Evolutionary conservation across 2,797 vertebrate genomes (phyloP).

Genomic region (Crax fasciolata): DNA sequence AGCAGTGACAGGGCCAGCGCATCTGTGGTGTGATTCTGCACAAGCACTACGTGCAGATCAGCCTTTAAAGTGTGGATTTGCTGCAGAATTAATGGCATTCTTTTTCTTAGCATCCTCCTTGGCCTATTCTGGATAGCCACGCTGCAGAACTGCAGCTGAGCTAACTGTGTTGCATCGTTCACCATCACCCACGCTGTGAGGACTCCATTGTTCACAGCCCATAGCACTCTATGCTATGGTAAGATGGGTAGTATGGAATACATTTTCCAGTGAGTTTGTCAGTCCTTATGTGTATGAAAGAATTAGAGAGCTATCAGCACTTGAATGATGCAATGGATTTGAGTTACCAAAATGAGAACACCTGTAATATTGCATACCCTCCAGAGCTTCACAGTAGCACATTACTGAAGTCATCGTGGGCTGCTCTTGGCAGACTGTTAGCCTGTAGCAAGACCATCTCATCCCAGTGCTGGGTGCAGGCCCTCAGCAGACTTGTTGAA

Average conservation of each 20-base stretch:
- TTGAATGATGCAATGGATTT: background rate
- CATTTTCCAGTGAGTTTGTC: background rate
- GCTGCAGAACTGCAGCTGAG: background rate
- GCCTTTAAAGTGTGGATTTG: background rate
- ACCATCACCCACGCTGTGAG: background rate
- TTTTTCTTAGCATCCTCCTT: background rate
- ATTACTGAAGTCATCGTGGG: background rate
- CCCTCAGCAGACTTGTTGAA: background rate
- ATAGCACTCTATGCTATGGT: background rate
- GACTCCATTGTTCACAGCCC: background rate
- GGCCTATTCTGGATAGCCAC: background rate
- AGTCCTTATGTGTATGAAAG: background rate
- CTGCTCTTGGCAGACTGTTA: background rate
- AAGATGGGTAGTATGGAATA: background rate
- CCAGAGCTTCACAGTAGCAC: background rate
- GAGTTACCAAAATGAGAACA: background rate
- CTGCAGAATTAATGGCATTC: background rate
- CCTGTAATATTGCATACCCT: background rate
- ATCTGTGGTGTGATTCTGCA: background rate
- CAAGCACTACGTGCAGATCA: background rate
- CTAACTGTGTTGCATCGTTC: background rate
- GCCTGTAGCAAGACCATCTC: background rate
- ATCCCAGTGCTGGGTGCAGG: background rate
- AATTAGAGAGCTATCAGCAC: background rate
- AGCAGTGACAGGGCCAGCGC: background rate